Percentiles rank a stretch among this genome's conserved stretches.
Conservation (phyloP, 37 sponge, comb jelly and placozoan genomes). For the Diacarnus erythraeanus region DNA sequence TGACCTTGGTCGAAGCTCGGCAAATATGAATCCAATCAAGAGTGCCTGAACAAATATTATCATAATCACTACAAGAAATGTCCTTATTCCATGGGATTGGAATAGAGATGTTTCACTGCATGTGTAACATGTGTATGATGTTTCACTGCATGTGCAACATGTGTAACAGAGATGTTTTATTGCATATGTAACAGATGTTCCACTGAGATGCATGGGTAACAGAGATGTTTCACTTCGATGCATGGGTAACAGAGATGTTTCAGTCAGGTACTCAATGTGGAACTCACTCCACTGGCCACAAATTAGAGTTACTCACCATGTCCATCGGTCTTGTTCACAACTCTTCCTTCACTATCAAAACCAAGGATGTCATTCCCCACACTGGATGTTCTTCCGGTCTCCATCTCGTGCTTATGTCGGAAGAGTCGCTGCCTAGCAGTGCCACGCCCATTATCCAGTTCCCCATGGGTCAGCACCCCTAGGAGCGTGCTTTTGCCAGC, state of each 20-base stretch:
- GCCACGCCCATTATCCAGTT: constrained; percentile 97
- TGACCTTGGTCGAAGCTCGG: constrained; percentile 82
- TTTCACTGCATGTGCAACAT: too few relatives aligned
- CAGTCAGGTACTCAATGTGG: too few relatives aligned
- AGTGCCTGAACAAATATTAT: constrained; percentile 24
- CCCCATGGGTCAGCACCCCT: constrained; percentile 97
- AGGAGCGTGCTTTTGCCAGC: constrained; percentile 99
- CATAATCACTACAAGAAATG: too few relatives aligned
- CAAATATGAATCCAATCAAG: constrained; percentile 96
- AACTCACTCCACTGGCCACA: not conserved
- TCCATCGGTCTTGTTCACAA: constrained; percentile 88
- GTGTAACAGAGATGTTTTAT: too few relatives aligned
- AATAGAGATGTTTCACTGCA: too few relatives aligned
- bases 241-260: too few relatives aligned
- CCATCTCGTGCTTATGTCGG: constrained; percentile 98
- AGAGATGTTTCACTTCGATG: too few relatives aligned
- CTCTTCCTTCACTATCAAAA: constrained; percentile 83
- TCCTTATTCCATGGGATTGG: too few relatives aligned
- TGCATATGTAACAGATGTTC: too few relatives aligned
- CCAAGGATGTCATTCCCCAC: constrained; percentile 99
- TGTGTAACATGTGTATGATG: too few relatives aligned
- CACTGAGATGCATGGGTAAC: too few relatives aligned
- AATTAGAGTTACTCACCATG: constrained; percentile 80
- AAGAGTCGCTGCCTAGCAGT: constrained; percentile 91
- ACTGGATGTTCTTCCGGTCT: constrained; percentile 95